Evolutionary conservation across 2,888 invertebrate species (phyloP).

Genomic region (Barypeithes pellucidus): DNA sequence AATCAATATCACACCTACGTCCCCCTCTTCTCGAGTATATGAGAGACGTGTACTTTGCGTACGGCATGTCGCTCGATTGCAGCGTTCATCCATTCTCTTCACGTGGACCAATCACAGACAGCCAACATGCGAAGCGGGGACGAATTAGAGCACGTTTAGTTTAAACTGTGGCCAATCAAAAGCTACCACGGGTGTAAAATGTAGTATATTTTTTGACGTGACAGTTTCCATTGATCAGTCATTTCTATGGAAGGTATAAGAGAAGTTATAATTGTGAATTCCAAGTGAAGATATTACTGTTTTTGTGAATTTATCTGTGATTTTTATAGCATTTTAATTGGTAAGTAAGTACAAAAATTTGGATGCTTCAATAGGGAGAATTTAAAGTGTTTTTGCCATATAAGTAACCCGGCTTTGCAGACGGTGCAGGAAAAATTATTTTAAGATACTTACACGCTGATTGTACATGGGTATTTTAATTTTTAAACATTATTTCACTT

Average conservation of each 20-base stretch:
- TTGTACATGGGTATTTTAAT: not conserved
- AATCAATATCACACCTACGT: conserved; percentile 43
- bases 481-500: not conserved
- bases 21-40: conserved; percentile 25
- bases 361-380: not conserved
- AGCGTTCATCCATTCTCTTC: conserved; percentile 28
- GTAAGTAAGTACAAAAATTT: conserved; percentile 22
- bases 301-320: conserved; percentile 26
- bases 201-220: conserved; percentile 61
- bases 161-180: conserved; percentile 72
- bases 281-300: not conserved
- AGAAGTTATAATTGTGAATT: conserved; percentile 37
- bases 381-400: not conserved
- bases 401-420: conserved; percentile 2
- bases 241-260: conserved; percentile 33
- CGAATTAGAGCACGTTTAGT: conserved; percentile 72
- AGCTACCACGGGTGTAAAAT: conserved; percentile 72
- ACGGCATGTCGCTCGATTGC: conserved; percentile 24
- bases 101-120: conserved; percentile 80
- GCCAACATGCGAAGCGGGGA: conserved; percentile 74
- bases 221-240: conserved; percentile 45
- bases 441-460: not conserved
- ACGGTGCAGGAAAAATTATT: not conserved
- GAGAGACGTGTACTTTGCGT: conserved; percentile 15
- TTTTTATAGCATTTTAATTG: conserved; percentile 27